phyloP scores from a whole-genome alignment of 2,113 vertebrate species.

The Rhinolophus sinicus region DNA sequence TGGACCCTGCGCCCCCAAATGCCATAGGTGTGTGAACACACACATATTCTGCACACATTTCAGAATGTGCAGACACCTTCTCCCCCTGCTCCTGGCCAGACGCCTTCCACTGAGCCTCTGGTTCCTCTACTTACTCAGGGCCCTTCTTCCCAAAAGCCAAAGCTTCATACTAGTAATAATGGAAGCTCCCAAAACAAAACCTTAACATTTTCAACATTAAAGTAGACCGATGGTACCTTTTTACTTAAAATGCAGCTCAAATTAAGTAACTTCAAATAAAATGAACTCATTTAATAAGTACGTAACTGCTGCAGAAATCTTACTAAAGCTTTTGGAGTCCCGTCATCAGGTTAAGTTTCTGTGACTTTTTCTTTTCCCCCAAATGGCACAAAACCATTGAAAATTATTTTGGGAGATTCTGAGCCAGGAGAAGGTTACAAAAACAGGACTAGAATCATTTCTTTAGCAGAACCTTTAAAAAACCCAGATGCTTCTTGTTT shows the following conservation, averaged over 20 bases:
- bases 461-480: conserved; percentile 20
- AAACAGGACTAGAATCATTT: conserved; percentile 44
- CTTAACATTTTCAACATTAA: conserved; percentile 35
- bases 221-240: not conserved
- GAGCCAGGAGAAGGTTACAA: not conserved
- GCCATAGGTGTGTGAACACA: not conserved
- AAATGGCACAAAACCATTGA: conserved; percentile 33
- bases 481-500: conserved; percentile 53
- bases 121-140: conserved; percentile 1
- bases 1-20: not conserved
- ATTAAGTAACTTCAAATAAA: conserved; percentile 36
- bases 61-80: not conserved
- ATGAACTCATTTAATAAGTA: not conserved
- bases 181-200: not conserved
- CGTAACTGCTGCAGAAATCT: not conserved
- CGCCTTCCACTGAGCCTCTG: not conserved
- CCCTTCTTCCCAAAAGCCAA: conserved; percentile 11
- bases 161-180: conserved; percentile 2
- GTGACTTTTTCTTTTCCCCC: not conserved
- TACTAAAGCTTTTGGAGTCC: not conserved
- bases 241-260: conserved; percentile 9
- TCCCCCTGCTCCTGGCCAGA: too few relatives aligned
- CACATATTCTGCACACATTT: not conserved
- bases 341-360: conserved; percentile 24
- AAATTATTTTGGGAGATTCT: conserved; percentile 42